Conservation (phyloP, 37 sponge, comb jelly and placozoan genomes). For the Eunapius fragilis region DNA sequence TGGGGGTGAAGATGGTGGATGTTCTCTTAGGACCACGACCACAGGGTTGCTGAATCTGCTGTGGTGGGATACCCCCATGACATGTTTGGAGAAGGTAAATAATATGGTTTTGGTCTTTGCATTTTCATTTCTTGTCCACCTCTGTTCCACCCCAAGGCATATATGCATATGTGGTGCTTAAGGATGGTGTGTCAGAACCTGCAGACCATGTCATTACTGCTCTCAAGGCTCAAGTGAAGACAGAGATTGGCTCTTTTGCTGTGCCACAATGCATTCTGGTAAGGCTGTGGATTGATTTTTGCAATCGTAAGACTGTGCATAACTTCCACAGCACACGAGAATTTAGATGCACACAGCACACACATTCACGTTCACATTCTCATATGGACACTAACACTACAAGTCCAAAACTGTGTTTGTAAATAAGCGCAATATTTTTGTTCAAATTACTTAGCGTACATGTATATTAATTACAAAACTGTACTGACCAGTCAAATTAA, state of each 20-base stretch:
- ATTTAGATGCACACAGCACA: too few relatives aligned
- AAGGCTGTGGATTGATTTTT: neutral
- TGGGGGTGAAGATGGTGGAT: neutral
- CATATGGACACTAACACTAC: too few relatives aligned
- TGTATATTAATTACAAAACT: too few relatives aligned
- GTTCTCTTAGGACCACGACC: constrained; percentile 61
- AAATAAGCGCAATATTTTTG: too few relatives aligned
- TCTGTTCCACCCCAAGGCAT: constrained; percentile 24
- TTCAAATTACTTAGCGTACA: too few relatives aligned
- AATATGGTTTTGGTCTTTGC: too few relatives aligned
- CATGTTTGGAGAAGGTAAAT: constrained; percentile 61
- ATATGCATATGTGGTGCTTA: constrained; percentile 86
- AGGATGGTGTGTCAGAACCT: constrained; percentile 66
- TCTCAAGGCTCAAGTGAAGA: constrained; percentile 50
- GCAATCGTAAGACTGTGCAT: too few relatives aligned
- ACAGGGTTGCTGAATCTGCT: constrained; percentile 88
- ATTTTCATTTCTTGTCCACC: neutral
- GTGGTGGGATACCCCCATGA: constrained; percentile 80
- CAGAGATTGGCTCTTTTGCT: constrained; percentile 90
- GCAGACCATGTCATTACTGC: constrained; percentile 36
- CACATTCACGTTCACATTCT: too few relatives aligned
- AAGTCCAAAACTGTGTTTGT: too few relatives aligned
- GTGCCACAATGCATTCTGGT: constrained; percentile 83
- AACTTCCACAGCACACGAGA: too few relatives aligned
- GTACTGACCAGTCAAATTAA: too few relatives aligned